Conservation (phyloP, 2,113 vertebrate genomes). For the Forbesichthys papilliferus region DNA sequence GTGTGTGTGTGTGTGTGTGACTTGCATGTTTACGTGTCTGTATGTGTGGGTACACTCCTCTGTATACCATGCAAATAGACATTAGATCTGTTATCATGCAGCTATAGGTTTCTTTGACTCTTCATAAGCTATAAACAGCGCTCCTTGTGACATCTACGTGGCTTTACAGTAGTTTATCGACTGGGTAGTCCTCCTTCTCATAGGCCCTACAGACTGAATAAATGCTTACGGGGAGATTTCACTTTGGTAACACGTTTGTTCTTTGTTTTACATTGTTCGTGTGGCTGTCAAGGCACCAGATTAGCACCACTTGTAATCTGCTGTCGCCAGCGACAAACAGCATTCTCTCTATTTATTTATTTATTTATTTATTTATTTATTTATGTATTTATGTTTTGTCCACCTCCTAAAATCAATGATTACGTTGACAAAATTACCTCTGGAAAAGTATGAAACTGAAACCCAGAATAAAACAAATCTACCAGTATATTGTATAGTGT, state of each 20-base stretch:
- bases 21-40: not conserved
- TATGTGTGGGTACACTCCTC: not conserved
- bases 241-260: not conserved
- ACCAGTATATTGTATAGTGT: not conserved
- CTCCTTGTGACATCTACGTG: not conserved
- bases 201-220: not conserved
- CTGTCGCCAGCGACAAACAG: not conserved
- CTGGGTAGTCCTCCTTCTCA: not conserved
- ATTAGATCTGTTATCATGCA: conserved; percentile 59
- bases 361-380: not conserved
- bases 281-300: not conserved
- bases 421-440: not conserved
- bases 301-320: not conserved
- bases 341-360: too few relatives aligned
- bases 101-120: conserved; percentile 50
- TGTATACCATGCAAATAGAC: conserved; percentile 38
- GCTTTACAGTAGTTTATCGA: not conserved
- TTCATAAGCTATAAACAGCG: conserved; percentile 34
- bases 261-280: not conserved
- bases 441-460: not conserved
- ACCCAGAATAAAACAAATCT: not conserved
- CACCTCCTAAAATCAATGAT: not conserved
- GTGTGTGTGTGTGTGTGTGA: too few relatives aligned
- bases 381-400: too few relatives aligned
- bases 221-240: not conserved